Evolutionary conservation across 2,113 vertebrate species (phyloP), one percentile per base, ranked within the genome.

Genomic region (Cnemophilus loriae): DNA sequence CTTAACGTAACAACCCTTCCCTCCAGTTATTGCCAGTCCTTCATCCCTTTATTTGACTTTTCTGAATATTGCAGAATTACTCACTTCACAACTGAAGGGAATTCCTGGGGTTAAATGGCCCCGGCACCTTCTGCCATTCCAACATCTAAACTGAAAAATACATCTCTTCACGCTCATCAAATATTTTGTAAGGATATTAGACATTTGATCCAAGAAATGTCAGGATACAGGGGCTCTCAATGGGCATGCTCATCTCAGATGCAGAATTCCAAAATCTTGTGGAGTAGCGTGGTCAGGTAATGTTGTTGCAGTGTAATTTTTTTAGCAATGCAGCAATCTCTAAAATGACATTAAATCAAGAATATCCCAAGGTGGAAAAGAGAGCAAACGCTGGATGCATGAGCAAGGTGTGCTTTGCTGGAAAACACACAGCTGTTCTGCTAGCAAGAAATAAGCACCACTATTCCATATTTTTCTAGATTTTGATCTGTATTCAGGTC

Each of bases 41-140:
- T 80, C 90, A 88, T 33, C 76, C 49, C 16, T 92, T 81, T 59
- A 86, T 88, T 83, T 90, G 88, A 75, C 88, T 96, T 81, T 56
- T 71, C 71, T 81, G 80, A 93, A 93, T 92, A 71, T 65, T 81
- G 42, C 42, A 82, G 53, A 86, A 92, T 92, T 74, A 81, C 64
- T 79, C 15, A 1, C 69, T 80, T 67, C 52, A 17, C 60, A 71
- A 27, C 68, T 50, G 76, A 90, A 73, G 80, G 60, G 88, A 93
- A 71, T 81, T 95, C 71, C 88, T 71, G 83, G 53, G 82, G 52
- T 70, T 80, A 77, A 95, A 77, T 27, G 44, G 55, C 63, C 71
- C 44, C 79, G 53, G 33, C 39, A 92, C 64, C 80, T 92, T 81
- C 47, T 94, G 90, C 88, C 94, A 11, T 67, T 90, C 83, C 85